phyloP scores from a whole-genome alignment of 30 jellyfish, hydroid and myxozoan species.

The Cassiopea xamachana region DNA sequence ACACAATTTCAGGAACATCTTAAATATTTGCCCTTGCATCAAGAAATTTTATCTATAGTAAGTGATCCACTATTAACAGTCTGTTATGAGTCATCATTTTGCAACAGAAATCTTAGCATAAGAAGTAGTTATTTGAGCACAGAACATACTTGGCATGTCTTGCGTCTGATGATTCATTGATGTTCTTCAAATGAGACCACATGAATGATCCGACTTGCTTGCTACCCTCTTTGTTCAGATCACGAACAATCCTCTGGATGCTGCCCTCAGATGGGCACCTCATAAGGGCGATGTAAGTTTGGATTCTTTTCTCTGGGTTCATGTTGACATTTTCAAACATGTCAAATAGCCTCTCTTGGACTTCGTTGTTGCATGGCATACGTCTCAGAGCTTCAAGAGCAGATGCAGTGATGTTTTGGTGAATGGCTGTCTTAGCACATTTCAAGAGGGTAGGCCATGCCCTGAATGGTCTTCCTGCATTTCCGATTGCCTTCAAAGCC shows the following conservation, averaged over 20 bases:
- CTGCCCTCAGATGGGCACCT: constrained; percentile 88
- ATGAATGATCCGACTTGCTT: constrained; percentile 91
- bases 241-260: constrained; percentile 63
- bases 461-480: constrained; percentile 94
- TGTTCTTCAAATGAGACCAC: constrained; percentile 87
- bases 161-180: constrained; percentile 94
- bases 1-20: too few species aligned
- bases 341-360: constrained; percentile 50
- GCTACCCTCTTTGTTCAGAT: constrained; percentile 83
- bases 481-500: constrained; percentile 95
- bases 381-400: constrained; percentile 96
- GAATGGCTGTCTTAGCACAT: constrained; percentile 91
- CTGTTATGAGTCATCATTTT: too few species aligned
- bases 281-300: constrained; percentile 85
- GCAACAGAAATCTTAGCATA: too few species aligned
- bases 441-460: constrained; percentile 78
- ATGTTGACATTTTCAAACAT: constrained; percentile 53
- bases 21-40: too few species aligned
- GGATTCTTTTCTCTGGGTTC: constrained; percentile 94
- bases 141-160: constrained; percentile 77
- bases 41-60: too few species aligned
- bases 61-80: too few species aligned
- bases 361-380: constrained; percentile 92
- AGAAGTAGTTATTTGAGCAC: neutral
- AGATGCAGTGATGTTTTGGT: constrained; percentile 92